Evolutionary conservation across 64 coral and sea anemone species (phyloP).

Genomic region (Astreopora myriophthalma): DNA sequence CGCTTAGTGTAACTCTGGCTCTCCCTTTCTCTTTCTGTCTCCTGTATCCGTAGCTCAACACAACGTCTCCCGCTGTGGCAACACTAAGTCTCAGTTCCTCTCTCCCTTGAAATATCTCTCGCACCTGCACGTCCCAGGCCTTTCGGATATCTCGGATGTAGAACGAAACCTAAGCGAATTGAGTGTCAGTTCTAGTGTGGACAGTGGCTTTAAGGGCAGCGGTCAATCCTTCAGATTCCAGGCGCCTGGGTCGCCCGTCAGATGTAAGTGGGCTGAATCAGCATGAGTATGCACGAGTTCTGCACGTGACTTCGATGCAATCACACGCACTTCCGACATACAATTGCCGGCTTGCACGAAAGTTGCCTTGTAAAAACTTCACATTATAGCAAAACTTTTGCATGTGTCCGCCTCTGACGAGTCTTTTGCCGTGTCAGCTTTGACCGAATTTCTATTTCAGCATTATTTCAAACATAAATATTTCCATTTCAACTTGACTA

Average conservation of each 20-base stretch:
- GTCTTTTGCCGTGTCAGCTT: no score
- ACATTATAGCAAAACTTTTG: neutral
- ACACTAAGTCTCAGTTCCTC: constrained; percentile 48
- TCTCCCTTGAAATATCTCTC: constrained; percentile 59
- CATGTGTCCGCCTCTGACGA: no score
- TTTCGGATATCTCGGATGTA: constrained; percentile 41
- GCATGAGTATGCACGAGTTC: constrained; percentile 16
- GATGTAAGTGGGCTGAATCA: constrained; percentile 42
- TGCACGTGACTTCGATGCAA: constrained; percentile 12
- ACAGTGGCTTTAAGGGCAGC: constrained; percentile 68
- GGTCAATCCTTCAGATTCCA: constrained; percentile 52
- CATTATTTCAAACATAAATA: neutral
- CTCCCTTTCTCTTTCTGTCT: constrained; percentile 15
- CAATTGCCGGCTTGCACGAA: neutral
- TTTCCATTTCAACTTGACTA: no score
- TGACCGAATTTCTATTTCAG: neutral
- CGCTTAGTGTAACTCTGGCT: neutral
- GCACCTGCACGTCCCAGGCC: constrained; percentile 55
- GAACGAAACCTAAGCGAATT: constrained; percentile 57
- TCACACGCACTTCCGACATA: neutral
- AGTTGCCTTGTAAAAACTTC: neutral
- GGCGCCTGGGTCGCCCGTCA: constrained; percentile 11
- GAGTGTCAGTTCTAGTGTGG: constrained; percentile 70
- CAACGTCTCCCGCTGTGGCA: constrained; percentile 42
- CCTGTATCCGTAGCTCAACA: constrained; percentile 47